Base-by-base conservation (phyloP, 1,140 invertebrate species). In the Acromyrmex charruanus region DNA sequence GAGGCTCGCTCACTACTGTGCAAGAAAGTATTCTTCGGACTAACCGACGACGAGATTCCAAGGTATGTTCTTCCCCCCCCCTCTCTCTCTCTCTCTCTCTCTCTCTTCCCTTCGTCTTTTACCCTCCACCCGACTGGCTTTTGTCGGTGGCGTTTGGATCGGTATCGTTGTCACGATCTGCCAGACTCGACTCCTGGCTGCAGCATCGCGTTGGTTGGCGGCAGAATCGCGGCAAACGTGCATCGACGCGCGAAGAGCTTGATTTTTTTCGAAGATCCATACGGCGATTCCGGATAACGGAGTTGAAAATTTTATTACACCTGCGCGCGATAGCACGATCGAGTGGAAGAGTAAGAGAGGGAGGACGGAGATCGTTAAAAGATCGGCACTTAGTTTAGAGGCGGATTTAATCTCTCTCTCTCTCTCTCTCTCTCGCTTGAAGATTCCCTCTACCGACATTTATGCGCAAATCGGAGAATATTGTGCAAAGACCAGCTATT, bases 161-260 rank as follows among this genome's bases (percentile, higher is more conserved):
- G 51, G 72, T 87, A 87, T 87, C 86, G 61, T 66, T 87, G 72
- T 87, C 86, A 87, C 86, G 86, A 87, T 87, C 86, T 87, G 63
- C 49, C 71, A 25, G 81, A 55, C 35, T 55, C 68, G 80, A 75
- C 80, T 84, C 58, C 80, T 75, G 80, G 69, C 63, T 75, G 77
- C 82, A 53, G 55, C 85, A 69, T 25, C 53, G 59, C 59, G 72
- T n/a, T 35, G 53, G 44, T n/a, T 25, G 35, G 25, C 59, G 58
- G 35, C 35, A 12, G 39, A 59, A 14, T 21, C 21, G 21, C 44
- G 31, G 77, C 31, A 58, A 80, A 66, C 65, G 31, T 25, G n/a
- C n/a, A 61, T 18, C 55, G 58, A 51, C 21, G 28, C 18, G 75
- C 75, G 18, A 39, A 28, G 21, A 25, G 61, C 80, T 74, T 61